Percentiles rank a stretch among this genome's conserved stretches.
Conservation (phyloP, 2,113 vertebrate genomes). For the Microcebus murinus region DNA sequence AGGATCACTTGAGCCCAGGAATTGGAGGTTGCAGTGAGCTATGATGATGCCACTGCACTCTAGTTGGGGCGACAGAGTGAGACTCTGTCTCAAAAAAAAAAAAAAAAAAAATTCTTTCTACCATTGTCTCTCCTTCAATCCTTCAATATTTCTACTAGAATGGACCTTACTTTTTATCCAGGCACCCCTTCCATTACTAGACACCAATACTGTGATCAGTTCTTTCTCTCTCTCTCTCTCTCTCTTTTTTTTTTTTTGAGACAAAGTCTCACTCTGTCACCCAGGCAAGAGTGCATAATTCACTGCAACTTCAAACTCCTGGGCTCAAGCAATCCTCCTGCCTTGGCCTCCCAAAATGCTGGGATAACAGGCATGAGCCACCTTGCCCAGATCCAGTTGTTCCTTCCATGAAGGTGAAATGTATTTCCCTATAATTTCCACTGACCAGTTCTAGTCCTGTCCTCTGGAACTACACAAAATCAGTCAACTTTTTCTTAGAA, state of each 20-base stretch:
- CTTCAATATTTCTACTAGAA: neutral
- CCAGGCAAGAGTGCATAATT: no score
- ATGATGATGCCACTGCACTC: no score
- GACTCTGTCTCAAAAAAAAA: no score
- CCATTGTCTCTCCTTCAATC: neutral
- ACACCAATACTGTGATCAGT: neutral
- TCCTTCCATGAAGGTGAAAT: neutral
- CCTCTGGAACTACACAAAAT: constrained; percentile 1
- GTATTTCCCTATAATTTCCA: neutral
- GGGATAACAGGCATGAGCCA: no score
- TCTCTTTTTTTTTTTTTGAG: no score
- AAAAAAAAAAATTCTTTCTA: neutral
- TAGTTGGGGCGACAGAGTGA: no score
- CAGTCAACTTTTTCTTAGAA: neutral
- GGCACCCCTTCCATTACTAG: neutral
- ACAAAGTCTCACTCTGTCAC: no score
- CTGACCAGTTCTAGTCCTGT: neutral
- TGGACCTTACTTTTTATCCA: neutral
- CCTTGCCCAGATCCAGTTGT: neutral
- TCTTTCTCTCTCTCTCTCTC: neutral
- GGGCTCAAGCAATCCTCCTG: no score
- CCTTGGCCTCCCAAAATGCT: no score
- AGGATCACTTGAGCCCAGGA: no score
- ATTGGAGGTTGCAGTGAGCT: no score
- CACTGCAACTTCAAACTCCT: no score